Evolutionary conservation across 2,113 vertebrate genomes (phyloP).

Genomic region (Naja naja): DNA sequence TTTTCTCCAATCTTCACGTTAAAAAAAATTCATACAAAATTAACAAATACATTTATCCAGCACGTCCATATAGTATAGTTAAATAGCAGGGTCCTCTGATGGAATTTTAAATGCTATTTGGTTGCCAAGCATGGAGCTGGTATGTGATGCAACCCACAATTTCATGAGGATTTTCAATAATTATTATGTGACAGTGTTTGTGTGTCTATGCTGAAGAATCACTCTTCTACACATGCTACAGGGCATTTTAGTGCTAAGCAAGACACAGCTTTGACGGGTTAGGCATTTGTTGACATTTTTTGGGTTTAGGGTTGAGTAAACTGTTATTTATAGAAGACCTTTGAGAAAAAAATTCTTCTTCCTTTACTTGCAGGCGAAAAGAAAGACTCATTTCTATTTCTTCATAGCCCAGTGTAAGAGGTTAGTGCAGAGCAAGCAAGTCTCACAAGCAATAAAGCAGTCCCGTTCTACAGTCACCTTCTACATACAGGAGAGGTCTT

Average conservation of each 20-base stretch:
- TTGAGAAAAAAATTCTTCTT: not conserved
- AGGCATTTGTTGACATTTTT: not conserved
- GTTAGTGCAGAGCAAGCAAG: constrained; percentile 33
- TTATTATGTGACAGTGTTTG: not conserved
- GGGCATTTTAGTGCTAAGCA: constrained; percentile 22
- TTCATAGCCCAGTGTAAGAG: constrained; percentile 10
- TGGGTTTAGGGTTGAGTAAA: not conserved
- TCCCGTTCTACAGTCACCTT: not conserved
- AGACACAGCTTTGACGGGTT: not conserved
- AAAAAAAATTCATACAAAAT: not conserved
- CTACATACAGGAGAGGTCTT: not conserved
- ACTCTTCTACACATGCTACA: not conserved
- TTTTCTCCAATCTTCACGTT: not conserved
- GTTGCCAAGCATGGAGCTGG: not conserved
- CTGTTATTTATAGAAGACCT: constrained; percentile 9
- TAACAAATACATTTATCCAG: not conserved
- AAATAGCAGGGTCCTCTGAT: not conserved
- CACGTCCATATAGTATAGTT: not conserved
- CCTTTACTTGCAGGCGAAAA: constrained; percentile 18
- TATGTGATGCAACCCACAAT: not conserved
- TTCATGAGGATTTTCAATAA: not conserved
- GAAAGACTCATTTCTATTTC: not conserved
- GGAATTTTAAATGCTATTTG: not conserved
- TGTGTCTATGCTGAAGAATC: not conserved
- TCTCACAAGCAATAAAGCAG: not conserved